A percentile compares a stretch with the other conserved stretches of the same genome.
Evolutionary conservation across 1,140 invertebrate genomes (phyloP).

Genomic region (Drosophila nebulosa): DNA sequence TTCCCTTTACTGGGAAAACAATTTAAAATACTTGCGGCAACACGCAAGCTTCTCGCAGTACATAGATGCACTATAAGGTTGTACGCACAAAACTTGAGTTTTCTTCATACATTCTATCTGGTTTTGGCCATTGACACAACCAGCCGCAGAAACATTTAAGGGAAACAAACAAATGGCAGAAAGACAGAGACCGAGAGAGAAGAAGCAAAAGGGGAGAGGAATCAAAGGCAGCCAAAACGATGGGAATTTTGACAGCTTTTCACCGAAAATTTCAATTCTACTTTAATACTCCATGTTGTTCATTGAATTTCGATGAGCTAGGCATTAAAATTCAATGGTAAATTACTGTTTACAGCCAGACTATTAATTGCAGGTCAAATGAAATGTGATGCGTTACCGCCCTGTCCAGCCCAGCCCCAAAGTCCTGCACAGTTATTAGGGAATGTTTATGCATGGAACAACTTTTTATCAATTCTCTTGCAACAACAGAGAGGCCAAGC

Average conservation of each 20-base stretch:
- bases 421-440: not conserved
- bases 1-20: conserved; percentile 33
- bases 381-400: not conserved
- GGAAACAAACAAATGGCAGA: conserved; percentile 28
- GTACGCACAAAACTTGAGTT: conserved; percentile 18
- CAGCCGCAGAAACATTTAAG: conserved; percentile 19
- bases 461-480: conserved; percentile 40
- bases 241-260: not conserved
- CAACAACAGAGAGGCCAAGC: conserved; percentile 21
- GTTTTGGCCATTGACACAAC: conserved; percentile 28
- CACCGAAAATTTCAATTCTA: not conserved
- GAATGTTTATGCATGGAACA: conserved; percentile 21
- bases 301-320: not conserved
- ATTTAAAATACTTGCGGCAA: conserved; percentile 55
- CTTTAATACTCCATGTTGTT: not conserved
- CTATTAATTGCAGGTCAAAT: not conserved
- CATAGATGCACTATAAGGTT: not conserved
- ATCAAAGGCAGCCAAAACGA: not conserved
- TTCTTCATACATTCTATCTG: conserved; percentile 28
- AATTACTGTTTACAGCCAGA: not conserved
- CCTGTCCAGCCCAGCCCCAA: not conserved
- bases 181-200: conserved; percentile 4
- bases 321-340: conserved; percentile 3
- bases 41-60: conserved; percentile 24
- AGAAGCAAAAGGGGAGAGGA: too few relatives aligned